Base-by-base conservation (phyloP, 2,113 vertebrate genomes). In the Cathartes aura region DNA sequence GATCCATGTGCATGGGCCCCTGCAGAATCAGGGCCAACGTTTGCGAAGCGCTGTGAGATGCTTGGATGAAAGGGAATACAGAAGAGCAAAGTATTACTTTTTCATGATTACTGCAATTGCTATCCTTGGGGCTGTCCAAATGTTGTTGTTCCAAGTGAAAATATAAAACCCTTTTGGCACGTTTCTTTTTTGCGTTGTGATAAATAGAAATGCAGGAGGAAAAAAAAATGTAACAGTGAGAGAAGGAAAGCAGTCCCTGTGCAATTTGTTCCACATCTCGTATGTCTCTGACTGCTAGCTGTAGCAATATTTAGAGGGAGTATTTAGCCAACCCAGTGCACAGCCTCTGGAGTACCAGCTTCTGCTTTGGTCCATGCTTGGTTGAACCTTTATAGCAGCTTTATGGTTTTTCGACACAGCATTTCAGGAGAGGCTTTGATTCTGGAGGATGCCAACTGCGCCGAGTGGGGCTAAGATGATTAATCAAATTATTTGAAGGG, bases 401-500 rank as follows among this genome's bases (percentile, higher is more conserved):
- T 96, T 89, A 56, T 67, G 78, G 3, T 11, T 96, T 96, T 94
- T 79, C 1, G 11, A 82, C 68, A 32, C 75, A 64, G 73, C 38
- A 5, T 93, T 93, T 92, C 76, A 79, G 76, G 72, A 80, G 67
- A 85, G 74, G 70, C 82, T 96, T 95, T 83, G 90, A 63, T 89
- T 94, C 70, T 89, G 66, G 58, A 92, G 81, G 90, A 55, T 93
- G 93, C 94, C 96, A 97, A 87, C 80, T 85, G 94, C n/a, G 0
- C 87, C 1, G 21, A 94, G 80, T 71, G 91, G 53, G 78, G 87
- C 84, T 93, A 40, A 96, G 90, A 93, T 89, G 91, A 94, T 97
- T 94, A 90, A 98, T 95, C 95, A 92, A 91, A 97, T 97, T 94
- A 96, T 95, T 94, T 56, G 80, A 94, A 90, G 75, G 83, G 76